Evolutionary conservation across 2,113 vertebrate species (phyloP), one percentile per base, ranked within the genome.

Genomic region (Xenopus borealis): DNA sequence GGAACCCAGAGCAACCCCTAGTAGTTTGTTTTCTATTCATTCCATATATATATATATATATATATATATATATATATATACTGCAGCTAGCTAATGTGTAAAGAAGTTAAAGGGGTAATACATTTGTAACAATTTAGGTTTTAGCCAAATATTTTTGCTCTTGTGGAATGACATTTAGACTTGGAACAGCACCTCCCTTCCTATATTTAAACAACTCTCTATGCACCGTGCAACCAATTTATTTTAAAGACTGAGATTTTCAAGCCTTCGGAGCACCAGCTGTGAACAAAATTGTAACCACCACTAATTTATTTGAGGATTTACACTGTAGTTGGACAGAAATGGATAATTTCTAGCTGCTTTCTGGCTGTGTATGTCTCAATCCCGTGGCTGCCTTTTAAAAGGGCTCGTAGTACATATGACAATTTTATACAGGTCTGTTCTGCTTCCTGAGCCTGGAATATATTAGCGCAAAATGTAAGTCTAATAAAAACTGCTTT

Each of bases 241-340:
- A 69, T 55, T 55, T 55, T 67, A 53, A 62, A 45, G 67, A 11
- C 27, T 17, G 20, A 19, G 57, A 23, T 62, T 55, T 40, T 19
- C 33, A 62, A 63, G n/a, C 10, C 50, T 70, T 68, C 44, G 40
- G 75, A 82, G 78, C 45, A 10, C 3, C n/a, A 69, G 52, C 69
- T 80, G 23, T 16, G 68, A 13, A 33, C 6, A 66, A 58, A 8
- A 47, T 17, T 81, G 72, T 57, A 78, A 70, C 76, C 17, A 75
- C 61, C 40, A 50, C 1, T 69, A 27, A 78, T 80, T 80, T 81
- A 62, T 57, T 18, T 70, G 67, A 12, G 0, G 0, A 73, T 74
- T 79, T 79, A 65, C 71, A 74, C 66, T 20, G 53, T 47, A 69
- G 53, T 17, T 83, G 66, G 72, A 27, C 70, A 78, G 65, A 17